Evolutionary conservation across 2,113 vertebrate genomes (phyloP).

Genomic region (Ictalurus furcatus): DNA sequence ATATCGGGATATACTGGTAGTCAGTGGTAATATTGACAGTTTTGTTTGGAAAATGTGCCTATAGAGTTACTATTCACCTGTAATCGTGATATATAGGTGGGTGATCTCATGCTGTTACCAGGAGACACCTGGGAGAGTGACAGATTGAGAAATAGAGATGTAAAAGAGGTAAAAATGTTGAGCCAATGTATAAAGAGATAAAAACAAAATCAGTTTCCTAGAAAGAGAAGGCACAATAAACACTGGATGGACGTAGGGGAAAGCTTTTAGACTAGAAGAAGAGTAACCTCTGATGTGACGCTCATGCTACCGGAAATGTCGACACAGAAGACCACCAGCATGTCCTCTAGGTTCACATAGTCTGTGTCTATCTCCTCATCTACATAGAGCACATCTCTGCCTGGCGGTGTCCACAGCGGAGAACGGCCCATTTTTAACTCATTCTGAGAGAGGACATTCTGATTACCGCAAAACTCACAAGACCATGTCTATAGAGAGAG

Average conservation of each 20-base stretch:
- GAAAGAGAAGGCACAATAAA: not conserved
- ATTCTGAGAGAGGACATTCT: constrained; percentile 43
- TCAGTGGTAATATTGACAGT: not conserved
- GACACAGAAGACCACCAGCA: constrained; percentile 74
- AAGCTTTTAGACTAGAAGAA: not conserved
- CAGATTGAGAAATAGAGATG: not conserved
- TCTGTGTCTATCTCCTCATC: constrained; percentile 58
- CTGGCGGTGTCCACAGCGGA: constrained; percentile 45
- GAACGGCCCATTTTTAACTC: constrained; percentile 37
- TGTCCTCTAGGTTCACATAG: constrained; percentile 74
- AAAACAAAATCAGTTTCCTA: not conserved
- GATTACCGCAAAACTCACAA: constrained; percentile 71
- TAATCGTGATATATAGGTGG: constrained; percentile 66
- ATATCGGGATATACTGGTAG: not conserved
- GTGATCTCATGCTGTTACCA: constrained; percentile 52
- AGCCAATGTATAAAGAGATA: not conserved
- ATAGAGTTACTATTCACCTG: constrained; percentile 59
- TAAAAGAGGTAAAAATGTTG: not conserved
- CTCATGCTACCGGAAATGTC: constrained; percentile 77
- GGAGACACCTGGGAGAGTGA: constrained; percentile 55
- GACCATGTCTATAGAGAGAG: constrained; percentile 63
- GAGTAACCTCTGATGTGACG: constrained; percentile 68
- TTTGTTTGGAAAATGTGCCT: not conserved
- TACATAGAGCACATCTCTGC: constrained; percentile 67
- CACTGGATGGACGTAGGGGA: not conserved